Conservation (phyloP, 2,888 invertebrate species). For the Aphodius sticticus region DNA sequence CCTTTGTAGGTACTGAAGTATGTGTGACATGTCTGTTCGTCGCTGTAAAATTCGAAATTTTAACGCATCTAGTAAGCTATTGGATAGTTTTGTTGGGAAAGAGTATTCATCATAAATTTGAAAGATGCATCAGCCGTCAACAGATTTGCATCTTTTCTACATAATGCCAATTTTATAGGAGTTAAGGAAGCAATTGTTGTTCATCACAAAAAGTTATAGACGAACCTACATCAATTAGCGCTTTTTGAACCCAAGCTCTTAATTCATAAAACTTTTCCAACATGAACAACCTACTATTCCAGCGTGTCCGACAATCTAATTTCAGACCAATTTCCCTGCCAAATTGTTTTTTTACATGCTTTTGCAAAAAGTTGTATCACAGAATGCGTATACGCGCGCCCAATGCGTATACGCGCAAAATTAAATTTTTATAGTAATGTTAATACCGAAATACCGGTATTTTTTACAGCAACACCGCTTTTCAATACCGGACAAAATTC, state of each 20-base stretch:
- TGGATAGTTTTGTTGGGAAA: not conserved
- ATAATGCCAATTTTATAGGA: not conserved
- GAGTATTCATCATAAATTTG: not conserved
- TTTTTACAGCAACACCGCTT: too few relatives aligned
- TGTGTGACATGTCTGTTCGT: not conserved
- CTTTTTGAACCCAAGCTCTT: slow-evolving; percentile 35
- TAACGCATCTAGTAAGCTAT: not conserved
- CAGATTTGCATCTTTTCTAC: not conserved
- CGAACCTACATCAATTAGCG: slow-evolving; percentile 20
- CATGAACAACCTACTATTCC: slow-evolving; percentile 34
- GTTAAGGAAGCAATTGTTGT: not conserved
- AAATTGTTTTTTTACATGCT: slow-evolving; percentile 18
- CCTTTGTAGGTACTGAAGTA: not conserved
- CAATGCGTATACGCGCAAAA: too few relatives aligned
- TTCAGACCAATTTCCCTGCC: slow-evolving; percentile 29
- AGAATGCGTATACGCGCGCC: too few relatives aligned
- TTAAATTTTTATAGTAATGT: too few relatives aligned
- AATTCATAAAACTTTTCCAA: slow-evolving; percentile 34
- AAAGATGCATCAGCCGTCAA: not conserved
- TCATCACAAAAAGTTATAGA: not conserved
- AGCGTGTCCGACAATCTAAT: slow-evolving; percentile 35
- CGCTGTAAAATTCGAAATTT: not conserved
- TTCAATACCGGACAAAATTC: too few relatives aligned
- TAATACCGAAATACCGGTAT: too few relatives aligned
- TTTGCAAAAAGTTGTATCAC: not conserved